A percentile compares a stretch with the other conserved stretches of the same genome.
phyloP scores from a whole-genome alignment of 2,888 invertebrate species.

The Pseudoips prasinana region DNA sequence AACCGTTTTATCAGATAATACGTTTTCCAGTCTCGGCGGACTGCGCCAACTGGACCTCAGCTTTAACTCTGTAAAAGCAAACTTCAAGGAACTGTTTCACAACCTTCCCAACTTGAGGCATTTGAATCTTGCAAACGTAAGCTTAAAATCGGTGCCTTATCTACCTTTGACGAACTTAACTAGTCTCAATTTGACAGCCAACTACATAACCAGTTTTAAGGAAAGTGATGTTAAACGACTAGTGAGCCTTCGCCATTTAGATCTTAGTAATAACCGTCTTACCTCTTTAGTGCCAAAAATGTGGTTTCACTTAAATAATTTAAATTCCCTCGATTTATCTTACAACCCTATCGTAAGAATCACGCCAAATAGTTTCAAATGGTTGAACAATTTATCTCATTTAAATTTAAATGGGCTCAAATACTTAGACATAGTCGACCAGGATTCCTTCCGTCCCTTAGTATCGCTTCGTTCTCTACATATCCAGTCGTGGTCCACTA shows the following conservation, averaged over 20 bases:
- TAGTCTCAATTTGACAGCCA: slow-evolving; percentile 90
- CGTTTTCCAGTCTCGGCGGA: slow-evolving; percentile 90
- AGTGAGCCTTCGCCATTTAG: slow-evolving; percentile 86
- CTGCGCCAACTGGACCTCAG: slow-evolving; percentile 91
- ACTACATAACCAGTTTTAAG: slow-evolving; percentile 87
- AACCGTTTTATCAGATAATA: slow-evolving; percentile 93
- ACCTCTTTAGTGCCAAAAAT: slow-evolving; percentile 87
- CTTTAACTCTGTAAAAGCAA: slow-evolving; percentile 90
- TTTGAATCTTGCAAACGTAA: slow-evolving; percentile 89
- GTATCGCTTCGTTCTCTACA: slow-evolving; percentile 86
- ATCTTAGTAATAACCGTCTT: slow-evolving; percentile 89
- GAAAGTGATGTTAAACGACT: slow-evolving; percentile 88
- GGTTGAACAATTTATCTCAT: slow-evolving; percentile 86
- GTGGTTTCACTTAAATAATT: slow-evolving; percentile 86
- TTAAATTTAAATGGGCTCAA: slow-evolving; percentile 89
- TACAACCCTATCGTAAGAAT: slow-evolving; percentile 91
- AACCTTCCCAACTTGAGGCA: slow-evolving; percentile 91
- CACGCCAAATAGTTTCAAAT: slow-evolving; percentile 86
- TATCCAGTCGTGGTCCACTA: slow-evolving; percentile 88
- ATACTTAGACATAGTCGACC: slow-evolving; percentile 87
- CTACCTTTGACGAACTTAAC: slow-evolving; percentile 90
- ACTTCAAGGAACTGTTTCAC: slow-evolving; percentile 93
- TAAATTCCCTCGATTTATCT: slow-evolving; percentile 90
- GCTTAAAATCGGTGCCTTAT: slow-evolving; percentile 88
- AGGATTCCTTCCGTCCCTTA: slow-evolving; percentile 87